A percentile compares a stretch with the other conserved stretches of the same genome.
Conservation (phyloP, 2,113 vertebrate genomes). For the Seriola dumerili region DNA sequence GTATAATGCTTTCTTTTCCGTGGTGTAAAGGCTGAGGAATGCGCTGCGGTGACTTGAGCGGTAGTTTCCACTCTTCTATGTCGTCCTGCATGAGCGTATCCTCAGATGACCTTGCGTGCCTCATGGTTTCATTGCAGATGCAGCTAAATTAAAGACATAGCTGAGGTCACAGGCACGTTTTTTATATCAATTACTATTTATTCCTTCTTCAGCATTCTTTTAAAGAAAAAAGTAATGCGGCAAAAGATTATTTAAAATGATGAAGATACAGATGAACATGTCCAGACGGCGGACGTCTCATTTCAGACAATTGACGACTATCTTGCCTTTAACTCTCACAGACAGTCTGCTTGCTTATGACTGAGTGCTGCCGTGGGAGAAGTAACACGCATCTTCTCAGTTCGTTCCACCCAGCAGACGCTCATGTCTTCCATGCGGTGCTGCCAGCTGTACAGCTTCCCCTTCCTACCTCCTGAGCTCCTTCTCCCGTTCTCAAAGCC, state of each 20-base stretch:
- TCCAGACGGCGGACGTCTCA: background rate
- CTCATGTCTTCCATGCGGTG: slow-evolving; percentile 28
- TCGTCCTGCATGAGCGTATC: slow-evolving; percentile 63
- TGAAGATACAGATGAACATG: background rate
- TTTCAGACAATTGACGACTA: background rate
- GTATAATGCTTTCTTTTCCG: slow-evolving; percentile 71
- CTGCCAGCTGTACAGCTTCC: slow-evolving; percentile 45
- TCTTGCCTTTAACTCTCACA: slow-evolving; percentile 2
- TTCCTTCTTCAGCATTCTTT: background rate
- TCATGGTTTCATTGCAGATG: slow-evolving; percentile 39
- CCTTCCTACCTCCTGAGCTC: slow-evolving; percentile 7
- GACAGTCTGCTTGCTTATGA: slow-evolving; percentile 20
- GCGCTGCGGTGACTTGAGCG: slow-evolving; percentile 66
- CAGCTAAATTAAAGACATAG: slow-evolving; percentile 38
- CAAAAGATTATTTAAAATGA: background rate
- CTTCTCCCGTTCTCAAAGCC: background rate
- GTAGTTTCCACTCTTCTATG: slow-evolving; percentile 72
- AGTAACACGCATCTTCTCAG: slow-evolving; percentile 9
- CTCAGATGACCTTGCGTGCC: slow-evolving; percentile 75
- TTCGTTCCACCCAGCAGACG: slow-evolving; percentile 29
- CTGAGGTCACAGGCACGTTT: slow-evolving; percentile 25
- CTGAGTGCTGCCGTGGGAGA: slow-evolving; percentile 25
- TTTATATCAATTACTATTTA: background rate
- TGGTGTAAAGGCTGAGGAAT: slow-evolving; percentile 69
- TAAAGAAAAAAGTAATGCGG: background rate